Evolutionary conservation across 2,113 vertebrate genomes (phyloP).

Genomic region (Limanda limanda): DNA sequence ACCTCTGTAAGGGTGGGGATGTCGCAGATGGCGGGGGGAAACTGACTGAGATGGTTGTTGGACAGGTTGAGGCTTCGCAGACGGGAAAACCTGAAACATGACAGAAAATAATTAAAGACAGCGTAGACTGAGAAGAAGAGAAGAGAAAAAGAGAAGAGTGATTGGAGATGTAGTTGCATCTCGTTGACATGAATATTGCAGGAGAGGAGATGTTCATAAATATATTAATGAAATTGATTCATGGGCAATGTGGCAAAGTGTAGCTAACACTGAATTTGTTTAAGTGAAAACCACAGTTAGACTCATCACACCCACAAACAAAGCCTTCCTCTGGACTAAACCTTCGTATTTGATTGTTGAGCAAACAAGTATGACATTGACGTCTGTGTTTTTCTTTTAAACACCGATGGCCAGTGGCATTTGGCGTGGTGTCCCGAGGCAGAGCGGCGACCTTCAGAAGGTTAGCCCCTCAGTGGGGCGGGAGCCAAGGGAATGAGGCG

Average conservation of each 20-base stretch:
- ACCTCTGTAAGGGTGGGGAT: conserved; percentile 93
- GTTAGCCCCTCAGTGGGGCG: conserved; percentile 5
- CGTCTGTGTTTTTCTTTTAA: conserved; percentile 69
- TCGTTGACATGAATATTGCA: conserved; percentile 59
- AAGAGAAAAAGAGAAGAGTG: not conserved
- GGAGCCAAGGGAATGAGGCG: conserved; percentile 1
- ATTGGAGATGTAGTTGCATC: conserved; percentile 29
- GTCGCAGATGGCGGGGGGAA: conserved; percentile 90
- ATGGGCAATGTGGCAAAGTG: conserved; percentile 16
- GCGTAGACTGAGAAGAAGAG: not conserved
- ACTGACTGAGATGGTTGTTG: conserved; percentile 93
- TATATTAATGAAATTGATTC: conserved; percentile 43
- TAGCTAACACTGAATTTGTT: conserved; percentile 35
- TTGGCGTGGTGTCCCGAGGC: conserved; percentile 44
- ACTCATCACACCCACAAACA: conserved; percentile 21
- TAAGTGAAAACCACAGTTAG: conserved; percentile 16
- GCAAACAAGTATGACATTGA: conserved; percentile 56
- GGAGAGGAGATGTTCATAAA: conserved; percentile 44
- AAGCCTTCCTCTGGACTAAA: conserved; percentile 1
- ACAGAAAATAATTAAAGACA: not conserved
- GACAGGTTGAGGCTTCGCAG: conserved; percentile 98
- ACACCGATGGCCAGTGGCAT: conserved; percentile 61
- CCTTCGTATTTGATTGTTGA: conserved; percentile 57
- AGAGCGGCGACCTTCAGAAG: conserved; percentile 67
- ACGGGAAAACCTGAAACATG: conserved; percentile 84